phyloP scores from a whole-genome alignment of 2,113 vertebrate species.

The Peromyscus maniculatus region DNA sequence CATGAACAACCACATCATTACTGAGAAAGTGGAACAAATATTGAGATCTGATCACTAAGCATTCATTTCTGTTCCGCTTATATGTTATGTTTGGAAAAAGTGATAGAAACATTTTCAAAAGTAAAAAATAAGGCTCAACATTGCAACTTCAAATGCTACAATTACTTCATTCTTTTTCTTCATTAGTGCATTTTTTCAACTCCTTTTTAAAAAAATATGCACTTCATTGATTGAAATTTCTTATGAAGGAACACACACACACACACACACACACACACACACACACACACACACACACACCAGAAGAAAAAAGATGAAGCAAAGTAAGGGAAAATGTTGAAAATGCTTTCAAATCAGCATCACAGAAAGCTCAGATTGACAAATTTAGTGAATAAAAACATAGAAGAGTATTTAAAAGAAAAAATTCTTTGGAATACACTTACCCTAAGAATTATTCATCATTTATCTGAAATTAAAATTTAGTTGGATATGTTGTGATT shows the following conservation, averaged over 20 bases:
- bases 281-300: background rate
- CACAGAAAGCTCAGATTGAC: background rate
- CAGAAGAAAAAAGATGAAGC: background rate
- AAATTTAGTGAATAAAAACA: constrained; percentile 16
- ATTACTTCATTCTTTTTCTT: background rate
- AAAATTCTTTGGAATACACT: background rate
- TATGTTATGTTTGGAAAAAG: background rate
- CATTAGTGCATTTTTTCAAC: constrained; percentile 22
- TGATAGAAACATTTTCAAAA: background rate
- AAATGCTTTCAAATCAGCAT: background rate
- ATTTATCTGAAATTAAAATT: constrained; percentile 46
- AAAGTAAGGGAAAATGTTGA: background rate
- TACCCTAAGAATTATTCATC: constrained; percentile 4
- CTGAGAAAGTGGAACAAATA: background rate
- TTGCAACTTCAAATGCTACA: background rate
- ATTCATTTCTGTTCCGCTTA: constrained; percentile 14
- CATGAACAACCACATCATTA: constrained; percentile 8
- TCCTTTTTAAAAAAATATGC: background rate
- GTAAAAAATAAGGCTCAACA: background rate
- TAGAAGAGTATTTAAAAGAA: background rate
- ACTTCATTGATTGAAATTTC: background rate
- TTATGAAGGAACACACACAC: background rate
- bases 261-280: background rate
- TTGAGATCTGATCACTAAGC: background rate
- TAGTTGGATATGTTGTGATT: background rate